These are phyloP conservation scores for Gavialis gangeticus DNA, from an alignment of 2,113 vertebrate genomes.

Conservation along the genomic window DNA sequence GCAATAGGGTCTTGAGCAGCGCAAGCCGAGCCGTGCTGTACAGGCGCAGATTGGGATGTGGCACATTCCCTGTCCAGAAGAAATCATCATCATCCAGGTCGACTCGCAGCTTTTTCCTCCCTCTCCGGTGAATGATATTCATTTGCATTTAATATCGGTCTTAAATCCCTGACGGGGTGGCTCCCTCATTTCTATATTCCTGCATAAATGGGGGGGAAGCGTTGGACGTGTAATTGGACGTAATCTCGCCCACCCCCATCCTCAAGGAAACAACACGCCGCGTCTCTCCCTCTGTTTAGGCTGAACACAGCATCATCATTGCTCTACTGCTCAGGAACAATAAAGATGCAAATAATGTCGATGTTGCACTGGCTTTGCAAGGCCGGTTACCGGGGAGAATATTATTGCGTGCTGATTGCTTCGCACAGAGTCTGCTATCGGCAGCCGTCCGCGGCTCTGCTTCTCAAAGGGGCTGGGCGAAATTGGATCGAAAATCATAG, in stretches of 20 bases:
- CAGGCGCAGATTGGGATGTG: accelerated
- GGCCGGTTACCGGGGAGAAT: not conserved
- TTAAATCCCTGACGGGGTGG: not conserved
- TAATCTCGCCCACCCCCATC: slow-evolving; percentile 15
- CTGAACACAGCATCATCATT: not conserved
- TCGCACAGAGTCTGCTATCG: not conserved
- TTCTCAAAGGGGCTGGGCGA: not conserved
- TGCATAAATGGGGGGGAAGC: not conserved
- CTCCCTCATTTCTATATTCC: not conserved
- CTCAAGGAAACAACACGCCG: slow-evolving; percentile 47
- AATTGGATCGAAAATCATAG: not conserved
- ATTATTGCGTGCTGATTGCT: not conserved
- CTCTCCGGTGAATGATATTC: accelerated
- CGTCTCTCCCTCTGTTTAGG: slow-evolving; percentile 24
- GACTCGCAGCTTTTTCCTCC: not conserved
- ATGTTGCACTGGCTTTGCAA: slow-evolving; percentile 5
- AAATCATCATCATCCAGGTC: not conserved
- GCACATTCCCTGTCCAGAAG: not conserved
- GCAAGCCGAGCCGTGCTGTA: no score
- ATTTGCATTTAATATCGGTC: not conserved
- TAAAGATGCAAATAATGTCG: slow-evolving; percentile 50
- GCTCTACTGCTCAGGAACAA: slow-evolving; percentile 51
- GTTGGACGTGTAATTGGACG: slow-evolving; percentile 9
- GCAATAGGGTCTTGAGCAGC: not conserved
- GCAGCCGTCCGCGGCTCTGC: not conserved